Base-by-base conservation (phyloP, 1,140 invertebrate genomes). In the Drosophila insularis region DNA sequence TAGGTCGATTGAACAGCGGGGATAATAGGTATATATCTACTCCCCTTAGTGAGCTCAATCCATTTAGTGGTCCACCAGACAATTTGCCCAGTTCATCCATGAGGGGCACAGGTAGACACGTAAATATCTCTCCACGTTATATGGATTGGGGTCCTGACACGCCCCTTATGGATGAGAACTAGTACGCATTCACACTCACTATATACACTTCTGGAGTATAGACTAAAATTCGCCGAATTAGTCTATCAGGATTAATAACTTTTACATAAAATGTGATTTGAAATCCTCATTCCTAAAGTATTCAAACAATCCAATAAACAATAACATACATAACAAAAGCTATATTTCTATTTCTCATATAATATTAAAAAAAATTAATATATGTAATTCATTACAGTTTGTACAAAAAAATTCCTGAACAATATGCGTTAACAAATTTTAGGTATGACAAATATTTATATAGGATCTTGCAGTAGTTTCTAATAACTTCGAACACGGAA, bases 81-180 rank as follows among this genome's bases (percentile, higher is more conserved):
- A 40, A 56, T 11, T 81, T 78, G 37, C 81, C 81, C 53, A 87
- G 87, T 65, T 74, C 69, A 37, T 96, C 95, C 4, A 93, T 93
- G 37, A 93, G 94, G 32, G 8, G 32, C 32, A 96, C 95, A 27
- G 97, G 96, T 13, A 96, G 96, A n/a, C 94, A 95, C 68, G 97
- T 96, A n/a, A 96, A 97, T 92, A 96, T 96, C 71, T 97, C 96
- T 79, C 96, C 96, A 60, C 94, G 95, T 63, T 96, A 96, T 71
- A 97, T 97, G 96, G 97, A 96, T 19, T 92, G 97, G 3, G 97
- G 97, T 61, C 97, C 98, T 91, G 96, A 96, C 19, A 98, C 97
- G 53, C 97, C 97, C 2, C 92, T 98, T 0, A 97, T 98, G 91
- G 97, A 98, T 90, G 97, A 98, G 91, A 92, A 92, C 63, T 91